Percentiles rank a stretch among this genome's conserved stretches.
Evolutionary conservation across 2,113 vertebrate species (phyloP).

Genomic region (Melanotaenia duboulayi): DNA sequence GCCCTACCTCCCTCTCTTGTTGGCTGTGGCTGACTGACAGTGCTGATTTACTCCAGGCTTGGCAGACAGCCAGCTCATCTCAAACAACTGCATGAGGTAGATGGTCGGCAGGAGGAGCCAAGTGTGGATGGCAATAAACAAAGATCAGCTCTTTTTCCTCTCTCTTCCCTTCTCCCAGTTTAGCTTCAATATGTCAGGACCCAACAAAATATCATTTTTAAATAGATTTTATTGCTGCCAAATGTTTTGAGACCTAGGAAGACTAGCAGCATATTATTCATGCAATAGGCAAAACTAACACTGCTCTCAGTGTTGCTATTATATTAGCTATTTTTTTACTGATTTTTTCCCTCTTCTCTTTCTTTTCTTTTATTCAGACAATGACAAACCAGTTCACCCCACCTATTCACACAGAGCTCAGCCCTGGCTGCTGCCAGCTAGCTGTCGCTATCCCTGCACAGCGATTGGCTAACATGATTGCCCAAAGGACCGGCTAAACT

Average conservation of each 20-base stretch:
- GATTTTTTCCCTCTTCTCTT: slow-evolving; percentile 4
- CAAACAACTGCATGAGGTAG: slow-evolving; percentile 80
- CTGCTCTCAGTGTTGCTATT: background rate
- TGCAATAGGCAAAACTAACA: slow-evolving; percentile 11
- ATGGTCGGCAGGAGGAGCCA: slow-evolving; percentile 66
- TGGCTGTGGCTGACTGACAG: slow-evolving; percentile 80
- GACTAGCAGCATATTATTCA: slow-evolving; percentile 27
- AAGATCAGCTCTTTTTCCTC: slow-evolving; percentile 72
- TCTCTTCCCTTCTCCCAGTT: slow-evolving; percentile 27
- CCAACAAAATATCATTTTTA: slow-evolving; percentile 20
- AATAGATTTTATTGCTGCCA: slow-evolving; percentile 22
- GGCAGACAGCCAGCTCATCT: slow-evolving; percentile 78
- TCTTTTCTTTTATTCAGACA: slow-evolving; percentile 20
- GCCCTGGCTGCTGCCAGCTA: slow-evolving; percentile 36
- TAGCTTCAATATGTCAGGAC: slow-evolving; percentile 14
- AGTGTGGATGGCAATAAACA: slow-evolving; percentile 84
- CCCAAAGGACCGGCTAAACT: slow-evolving; percentile 75
- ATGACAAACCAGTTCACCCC: slow-evolving; percentile 24
- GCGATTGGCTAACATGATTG: slow-evolving; percentile 56
- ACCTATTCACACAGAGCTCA: slow-evolving; percentile 35
- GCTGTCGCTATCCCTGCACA: slow-evolving; percentile 29
- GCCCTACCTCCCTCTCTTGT: slow-evolving; percentile 37
- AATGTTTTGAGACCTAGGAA: slow-evolving; percentile 13
- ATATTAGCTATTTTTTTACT: background rate
- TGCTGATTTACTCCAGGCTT: slow-evolving; percentile 82